These are phyloP conservation scores for Hydractinia symbiolongicarpus DNA, from an alignment of 30 jellyfish, hydroid and myxozoan genomes.

Conservation along the genomic window DNA sequence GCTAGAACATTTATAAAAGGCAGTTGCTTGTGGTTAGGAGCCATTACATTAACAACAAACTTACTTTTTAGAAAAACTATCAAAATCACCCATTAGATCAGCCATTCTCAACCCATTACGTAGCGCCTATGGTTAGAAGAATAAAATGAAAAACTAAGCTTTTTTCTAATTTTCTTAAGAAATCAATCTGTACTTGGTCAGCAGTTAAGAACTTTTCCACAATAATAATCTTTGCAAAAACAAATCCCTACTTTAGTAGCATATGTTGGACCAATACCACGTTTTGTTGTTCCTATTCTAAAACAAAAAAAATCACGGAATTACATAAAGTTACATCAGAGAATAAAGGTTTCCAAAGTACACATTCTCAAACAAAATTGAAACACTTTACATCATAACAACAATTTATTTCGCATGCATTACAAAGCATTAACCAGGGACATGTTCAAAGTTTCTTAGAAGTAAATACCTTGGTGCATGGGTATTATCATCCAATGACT, in stretches of 20 bases:
- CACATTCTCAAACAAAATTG: too few species aligned
- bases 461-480: too few species aligned
- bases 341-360: too few species aligned
- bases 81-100: constrained; percentile 79
- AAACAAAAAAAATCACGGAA: too few species aligned
- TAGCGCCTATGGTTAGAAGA: constrained; percentile 51
- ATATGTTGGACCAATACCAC: constrained; percentile 99
- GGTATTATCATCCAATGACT: too few species aligned
- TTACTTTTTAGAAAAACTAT: constrained; percentile 61
- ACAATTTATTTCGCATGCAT: too few species aligned
- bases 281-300: constrained; percentile 93
- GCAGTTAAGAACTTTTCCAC: background rate
- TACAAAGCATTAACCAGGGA: too few species aligned
- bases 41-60: constrained; percentile 7
- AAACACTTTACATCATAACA: too few species aligned
- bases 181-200: background rate
- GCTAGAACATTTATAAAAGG: too few species aligned
- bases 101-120: constrained; percentile 90
- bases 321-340: too few species aligned
- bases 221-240: background rate
- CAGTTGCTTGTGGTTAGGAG: too few species aligned
- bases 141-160: background rate
- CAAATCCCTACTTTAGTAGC: constrained; percentile 78
- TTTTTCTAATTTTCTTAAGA: background rate
- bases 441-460: too few species aligned